Evolutionary conservation across 2,113 vertebrate species (phyloP), one percentile per base, ranked within the genome.

Genomic region (Symphodus melops): DNA sequence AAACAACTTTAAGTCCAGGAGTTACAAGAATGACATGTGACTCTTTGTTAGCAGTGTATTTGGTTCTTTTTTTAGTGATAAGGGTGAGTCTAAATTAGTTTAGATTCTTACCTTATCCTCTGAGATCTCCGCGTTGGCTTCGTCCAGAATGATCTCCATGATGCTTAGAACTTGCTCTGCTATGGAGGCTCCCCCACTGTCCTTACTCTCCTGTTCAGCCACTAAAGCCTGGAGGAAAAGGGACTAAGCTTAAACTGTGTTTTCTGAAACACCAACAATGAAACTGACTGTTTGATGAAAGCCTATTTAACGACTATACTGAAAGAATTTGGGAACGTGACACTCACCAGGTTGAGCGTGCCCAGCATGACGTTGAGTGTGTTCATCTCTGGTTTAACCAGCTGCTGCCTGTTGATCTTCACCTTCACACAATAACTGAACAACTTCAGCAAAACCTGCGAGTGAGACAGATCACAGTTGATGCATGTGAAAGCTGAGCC

Each of bases 371-470:
- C 98, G 8, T 99, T 99, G 79, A 99, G 86, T 0, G 98, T 99
- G 94, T 99, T 99, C 97, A 99, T 99, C 93, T 99, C 98, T 0
- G 96, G 96, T 84, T 96, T 98, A 78, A 99, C 96, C 69, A 99
- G 85, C 89, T 99, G 97, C 82, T 99, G 97, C 56, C 98, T 92
- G 75, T 99, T 99, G 82, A 99, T 95, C 88, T 99, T 99, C 88
- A 99, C 98, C 83, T 99, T 99, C 74, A 98, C 98, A 10, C 98
- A 99, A 82, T 97, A 99, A 91, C 98, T 98, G 64, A 99, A 99
- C 59, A 99, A 90, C 82, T 99, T 99, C 51, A 99, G 90, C 68
- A 99, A 91, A 78, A 99, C 98, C 98, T 99, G 73, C 1, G 9
- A 83, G 0, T 41, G 56, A 66, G 33, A 72, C 2, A 75, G 0